Conservation (phyloP, 1,140 invertebrate species). For the Diorhabda elongata region DNA sequence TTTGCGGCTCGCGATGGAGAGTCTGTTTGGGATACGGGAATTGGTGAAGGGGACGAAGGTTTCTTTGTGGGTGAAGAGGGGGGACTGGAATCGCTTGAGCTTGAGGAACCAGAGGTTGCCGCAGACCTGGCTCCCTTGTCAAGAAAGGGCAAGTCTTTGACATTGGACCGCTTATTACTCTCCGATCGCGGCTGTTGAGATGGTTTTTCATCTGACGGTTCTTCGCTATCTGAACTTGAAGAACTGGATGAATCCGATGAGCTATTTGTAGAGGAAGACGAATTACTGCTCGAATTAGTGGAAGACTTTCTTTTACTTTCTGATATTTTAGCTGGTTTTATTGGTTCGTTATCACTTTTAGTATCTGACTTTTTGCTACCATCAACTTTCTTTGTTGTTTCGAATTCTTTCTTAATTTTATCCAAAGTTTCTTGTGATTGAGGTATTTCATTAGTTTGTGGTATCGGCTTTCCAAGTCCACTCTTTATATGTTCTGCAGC, state of each 20-base stretch:
- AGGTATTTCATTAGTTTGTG: constrained; percentile 43
- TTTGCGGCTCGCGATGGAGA: constrained; percentile 26
- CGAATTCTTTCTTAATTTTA: constrained; percentile 27
- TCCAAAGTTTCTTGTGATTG: constrained; percentile 48
- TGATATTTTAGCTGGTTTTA: constrained; percentile 34
- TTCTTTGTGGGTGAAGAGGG: constrained; percentile 30
- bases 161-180: constrained; percentile 39
- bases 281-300: constrained; percentile 45
- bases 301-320: constrained; percentile 45
- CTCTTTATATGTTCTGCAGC: constrained; percentile 85
- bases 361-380: constrained; percentile 19
- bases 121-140: constrained; percentile 47
- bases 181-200: constrained; percentile 38
- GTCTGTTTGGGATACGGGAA: constrained; percentile 16
- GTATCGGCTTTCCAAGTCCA: constrained; percentile 62
- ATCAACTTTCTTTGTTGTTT: constrained; percentile 35
- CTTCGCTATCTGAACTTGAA: constrained; percentile 46
- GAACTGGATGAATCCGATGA: constrained; percentile 44
- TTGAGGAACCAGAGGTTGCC: constrained; percentile 41
- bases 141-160: constrained; percentile 49
- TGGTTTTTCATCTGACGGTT: constrained; percentile 31
- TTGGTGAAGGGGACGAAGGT: constrained; percentile 19
- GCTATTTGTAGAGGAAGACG: constrained; percentile 46
- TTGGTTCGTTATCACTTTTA: constrained; percentile 31
- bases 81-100: constrained; percentile 42